These are phyloP conservation scores for Rostratula benghalensis DNA, from an alignment of 2,113 vertebrate genomes.

Conservation along the genomic window DNA sequence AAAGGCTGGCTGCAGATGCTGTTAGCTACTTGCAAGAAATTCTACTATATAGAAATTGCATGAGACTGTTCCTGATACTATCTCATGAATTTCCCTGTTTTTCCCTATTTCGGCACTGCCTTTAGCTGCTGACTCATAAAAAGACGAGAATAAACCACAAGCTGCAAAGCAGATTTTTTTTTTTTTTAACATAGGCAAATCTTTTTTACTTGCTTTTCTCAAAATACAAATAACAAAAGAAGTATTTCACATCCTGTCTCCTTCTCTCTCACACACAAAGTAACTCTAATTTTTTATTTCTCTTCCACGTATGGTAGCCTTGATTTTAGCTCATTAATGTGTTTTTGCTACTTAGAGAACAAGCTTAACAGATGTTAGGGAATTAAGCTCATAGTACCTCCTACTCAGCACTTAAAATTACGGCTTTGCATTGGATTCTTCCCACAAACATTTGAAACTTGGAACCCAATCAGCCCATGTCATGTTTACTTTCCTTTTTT, in stretches of 20 bases:
- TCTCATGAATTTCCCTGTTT: conserved; percentile 7
- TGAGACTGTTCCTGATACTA: conserved; percentile 2
- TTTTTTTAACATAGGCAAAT: background rate
- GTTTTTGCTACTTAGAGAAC: conserved; percentile 52
- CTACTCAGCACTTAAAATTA: conserved; percentile 69
- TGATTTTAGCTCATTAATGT: conserved; percentile 57
- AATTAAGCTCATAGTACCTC: conserved; percentile 62
- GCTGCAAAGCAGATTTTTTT: background rate
- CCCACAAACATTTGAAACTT: conserved; percentile 67
- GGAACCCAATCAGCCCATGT: conserved; percentile 33
- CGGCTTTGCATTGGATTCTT: conserved; percentile 54
- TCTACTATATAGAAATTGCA: background rate
- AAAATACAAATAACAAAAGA: conserved; percentile 26
- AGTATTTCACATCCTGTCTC: conserved; percentile 23
- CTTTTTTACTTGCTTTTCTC: conserved; percentile 5
- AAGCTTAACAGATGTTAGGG: conserved; percentile 62
- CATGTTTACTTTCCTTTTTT: conserved; percentile 63
- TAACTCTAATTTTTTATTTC: conserved; percentile 11
- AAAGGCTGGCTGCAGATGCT: conserved; percentile 40
- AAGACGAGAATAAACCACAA: conserved; percentile 42
- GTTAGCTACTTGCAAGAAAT: conserved; percentile 30
- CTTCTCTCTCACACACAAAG: background rate
- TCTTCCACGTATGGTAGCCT: conserved; percentile 10
- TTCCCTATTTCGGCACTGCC: background rate
- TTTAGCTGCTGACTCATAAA: conserved; percentile 48